Evolutionary conservation across 2,888 invertebrate species (phyloP), one percentile per base, ranked within the genome.

Genomic region (Ptychoptera contaminata): DNA sequence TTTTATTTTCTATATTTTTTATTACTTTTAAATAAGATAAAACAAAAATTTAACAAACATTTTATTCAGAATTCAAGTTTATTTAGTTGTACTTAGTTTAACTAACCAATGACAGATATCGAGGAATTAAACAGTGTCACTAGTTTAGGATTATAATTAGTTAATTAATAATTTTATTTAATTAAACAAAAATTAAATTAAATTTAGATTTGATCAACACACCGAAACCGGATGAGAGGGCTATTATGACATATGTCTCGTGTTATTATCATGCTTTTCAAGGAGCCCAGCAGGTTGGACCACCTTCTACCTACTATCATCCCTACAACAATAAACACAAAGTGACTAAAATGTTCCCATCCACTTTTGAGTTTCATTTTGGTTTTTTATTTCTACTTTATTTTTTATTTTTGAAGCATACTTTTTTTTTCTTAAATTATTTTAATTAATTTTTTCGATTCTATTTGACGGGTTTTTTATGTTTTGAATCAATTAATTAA

Each of bases 201-300:
- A 52, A 67, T 66, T 40, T 76, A 98, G 98, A 98, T 85, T 82
- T 98, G 80, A 93, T 97, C 77, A 96, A 96, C 83, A 93, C 92
- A 63, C 92, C 91, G 67, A 96, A 94, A 77, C 98, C 98, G 69
- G 98, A 98, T 74, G 98, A 98, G 77, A 86, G 97, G 73, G 97
- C 97, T 68, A 94, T 98, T 69, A 98, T 98, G 98, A 97, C 98
- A 63, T 98, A 98, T 73, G 97, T 98, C 72, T 98, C 97, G 69
- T 96, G 97, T 78, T 98, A 96, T 80, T 99, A 99, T 77, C 98
- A 98, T 76, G 97, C 98, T 71, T 98, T 98, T 86, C 93, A 96
- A 77, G 96, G 97, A 74, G 92, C 92, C 68, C 91, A 91, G 76
- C 92, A 93, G 92, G 93, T 92, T 66, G 65, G 64, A 64, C 61